These are phyloP conservation scores for Panagrolaimus sp. DNA, from an alignment of 1,140 invertebrate genomes.

Conservation along the genomic window DNA sequence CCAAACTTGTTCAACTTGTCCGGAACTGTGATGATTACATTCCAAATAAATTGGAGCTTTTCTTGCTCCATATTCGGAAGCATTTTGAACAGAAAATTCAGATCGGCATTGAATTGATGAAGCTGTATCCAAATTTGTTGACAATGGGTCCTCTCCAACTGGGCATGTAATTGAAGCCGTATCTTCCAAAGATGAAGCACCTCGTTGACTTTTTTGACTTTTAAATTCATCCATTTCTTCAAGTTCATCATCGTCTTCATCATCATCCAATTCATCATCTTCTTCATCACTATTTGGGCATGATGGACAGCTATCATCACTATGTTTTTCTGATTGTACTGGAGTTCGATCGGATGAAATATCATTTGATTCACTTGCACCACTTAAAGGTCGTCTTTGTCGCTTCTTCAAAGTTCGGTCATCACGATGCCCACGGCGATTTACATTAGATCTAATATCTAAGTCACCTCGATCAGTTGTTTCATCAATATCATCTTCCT, in stretches of 20 bases:
- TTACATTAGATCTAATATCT: conserved; percentile 6
- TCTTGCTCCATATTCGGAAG: conserved; percentile 12
- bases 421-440: not conserved
- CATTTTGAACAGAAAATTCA: conserved; percentile 33
- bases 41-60: conserved; percentile 64
- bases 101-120: conserved; percentile 48
- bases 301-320: conserved; percentile 38
- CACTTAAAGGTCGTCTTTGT: conserved; percentile 12
- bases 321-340: conserved; percentile 46
- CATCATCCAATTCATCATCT: conserved; percentile 29
- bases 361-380: conserved; percentile 51
- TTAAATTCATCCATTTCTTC: conserved; percentile 36
- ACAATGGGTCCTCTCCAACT: conserved; percentile 10
- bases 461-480: conserved; percentile 12
- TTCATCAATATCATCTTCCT: conserved; percentile 37
- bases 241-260: conserved; percentile 42
- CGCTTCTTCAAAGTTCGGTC: not conserved
- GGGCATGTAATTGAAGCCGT: conserved; percentile 14
- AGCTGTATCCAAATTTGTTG: conserved; percentile 42
- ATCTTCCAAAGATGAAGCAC: conserved; percentile 37
- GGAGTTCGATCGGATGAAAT: conserved; percentile 49
- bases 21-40: conserved; percentile 77
- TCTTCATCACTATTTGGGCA: conserved; percentile 36
- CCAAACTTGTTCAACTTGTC: conserved; percentile 76
- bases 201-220: conserved; percentile 53